These are phyloP conservation scores for Notiomystis cincta DNA, from an alignment of 2,113 vertebrate species.

Conservation along the genomic window DNA sequence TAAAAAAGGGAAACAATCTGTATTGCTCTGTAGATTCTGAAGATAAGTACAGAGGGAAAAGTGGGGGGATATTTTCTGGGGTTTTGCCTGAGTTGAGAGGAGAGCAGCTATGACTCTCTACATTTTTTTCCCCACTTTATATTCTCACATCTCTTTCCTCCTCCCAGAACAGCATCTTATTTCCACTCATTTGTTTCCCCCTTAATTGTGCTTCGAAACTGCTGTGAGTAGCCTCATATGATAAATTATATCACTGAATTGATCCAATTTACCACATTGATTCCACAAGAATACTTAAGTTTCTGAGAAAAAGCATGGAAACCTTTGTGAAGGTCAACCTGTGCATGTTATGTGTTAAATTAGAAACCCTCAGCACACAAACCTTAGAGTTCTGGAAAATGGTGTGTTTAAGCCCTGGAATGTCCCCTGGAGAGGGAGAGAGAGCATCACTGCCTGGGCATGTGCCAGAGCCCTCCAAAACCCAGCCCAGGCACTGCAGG, in stretches of 20 bases:
- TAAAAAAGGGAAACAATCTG: neutral
- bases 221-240: neutral
- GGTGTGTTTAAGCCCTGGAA: neutral
- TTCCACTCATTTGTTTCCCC: neutral
- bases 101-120: neutral
- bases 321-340: neutral
- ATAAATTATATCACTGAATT: neutral
- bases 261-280: neutral
- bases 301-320: neutral
- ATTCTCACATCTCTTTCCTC: neutral
- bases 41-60: neutral
- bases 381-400: neutral
- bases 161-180: neutral
- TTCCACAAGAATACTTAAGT: neutral
- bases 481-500: neutral
- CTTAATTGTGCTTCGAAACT: neutral
- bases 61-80: neutral
- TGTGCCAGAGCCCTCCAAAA: neutral
- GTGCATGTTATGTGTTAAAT: neutral
- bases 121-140: neutral
- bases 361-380: neutral
- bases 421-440: neutral
- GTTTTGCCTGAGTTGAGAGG: neutral
- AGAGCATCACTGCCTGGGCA: neutral
- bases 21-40: neutral